These are phyloP conservation scores for Leptopilina drosophilae DNA, from an alignment of 2,888 invertebrate genomes.

Conservation along the genomic window DNA sequence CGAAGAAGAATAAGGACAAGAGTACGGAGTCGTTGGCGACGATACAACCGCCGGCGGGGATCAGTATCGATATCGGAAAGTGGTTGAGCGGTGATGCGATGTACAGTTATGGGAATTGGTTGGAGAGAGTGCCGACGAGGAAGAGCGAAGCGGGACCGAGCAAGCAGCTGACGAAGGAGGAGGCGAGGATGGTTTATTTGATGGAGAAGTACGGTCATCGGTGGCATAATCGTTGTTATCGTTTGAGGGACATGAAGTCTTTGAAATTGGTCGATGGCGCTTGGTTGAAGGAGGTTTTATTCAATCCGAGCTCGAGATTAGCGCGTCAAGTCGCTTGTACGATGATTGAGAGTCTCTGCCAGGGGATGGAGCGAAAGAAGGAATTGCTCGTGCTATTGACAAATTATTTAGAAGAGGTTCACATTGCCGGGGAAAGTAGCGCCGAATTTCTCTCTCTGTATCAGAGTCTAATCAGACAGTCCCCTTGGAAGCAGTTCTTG, in stretches of 20 bases:
- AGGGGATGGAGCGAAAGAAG: slow-evolving; percentile 83
- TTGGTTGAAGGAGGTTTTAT: slow-evolving; percentile 95
- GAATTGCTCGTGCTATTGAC: slow-evolving; percentile 91
- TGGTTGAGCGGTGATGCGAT: slow-evolving; percentile 86
- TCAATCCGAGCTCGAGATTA: slow-evolving; percentile 93
- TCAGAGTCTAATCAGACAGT: slow-evolving; percentile 89
- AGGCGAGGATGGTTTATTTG: slow-evolving; percentile 79
- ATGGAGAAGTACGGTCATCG: slow-evolving; percentile 86
- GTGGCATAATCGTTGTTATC: slow-evolving; percentile 79
- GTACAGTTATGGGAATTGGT: slow-evolving; percentile 86
- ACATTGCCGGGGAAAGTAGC: slow-evolving; percentile 93
- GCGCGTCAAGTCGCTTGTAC: slow-evolving; percentile 93
- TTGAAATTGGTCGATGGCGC: slow-evolving; percentile 84
- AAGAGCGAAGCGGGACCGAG: slow-evolving; percentile 66
- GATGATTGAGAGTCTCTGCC: slow-evolving; percentile 90
- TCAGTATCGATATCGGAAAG: slow-evolving; percentile 85
- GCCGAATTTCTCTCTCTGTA: slow-evolving; percentile 93
- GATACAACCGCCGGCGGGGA: slow-evolving; percentile 80
- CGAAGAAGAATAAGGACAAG: slow-evolving; percentile 80
- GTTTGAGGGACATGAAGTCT: slow-evolving; percentile 79
- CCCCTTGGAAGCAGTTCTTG: slow-evolving; percentile 96
- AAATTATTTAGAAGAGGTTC: slow-evolving; percentile 91
- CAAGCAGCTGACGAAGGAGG: slow-evolving; percentile 69
- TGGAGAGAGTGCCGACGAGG: slow-evolving; percentile 80
- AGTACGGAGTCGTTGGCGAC: slow-evolving; percentile 79